Percentiles rank a stretch among this genome's conserved stretches.
Conservation (phyloP, 1,140 invertebrate species). For the Bombus sylvicola region DNA sequence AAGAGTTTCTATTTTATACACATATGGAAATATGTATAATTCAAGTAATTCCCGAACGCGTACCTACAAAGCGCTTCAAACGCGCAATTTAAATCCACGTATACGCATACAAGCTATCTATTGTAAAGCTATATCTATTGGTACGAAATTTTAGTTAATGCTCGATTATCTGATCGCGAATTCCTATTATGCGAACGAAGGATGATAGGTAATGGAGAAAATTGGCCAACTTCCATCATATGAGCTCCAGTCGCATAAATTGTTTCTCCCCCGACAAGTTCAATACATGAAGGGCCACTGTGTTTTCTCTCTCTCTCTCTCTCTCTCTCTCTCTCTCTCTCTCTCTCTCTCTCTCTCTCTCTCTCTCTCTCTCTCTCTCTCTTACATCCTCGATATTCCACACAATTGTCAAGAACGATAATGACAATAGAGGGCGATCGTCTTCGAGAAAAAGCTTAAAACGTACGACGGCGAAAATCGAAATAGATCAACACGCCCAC, state of each 20-base stretch:
- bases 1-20: no score
- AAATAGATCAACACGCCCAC: slow-evolving; percentile 56
- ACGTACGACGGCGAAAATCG: slow-evolving; percentile 26
- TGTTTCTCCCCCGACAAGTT: not conserved
- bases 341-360: no score
- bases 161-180: not conserved
- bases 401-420: slow-evolving; percentile 16
- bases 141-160: not conserved
- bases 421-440: not conserved
- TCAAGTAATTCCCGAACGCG: not conserved
- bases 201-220: no score
- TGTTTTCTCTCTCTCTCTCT: no score
- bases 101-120: no score
- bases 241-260: not conserved
- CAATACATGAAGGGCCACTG: not conserved
- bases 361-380: no score
- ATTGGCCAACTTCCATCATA: no score
- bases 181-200: no score
- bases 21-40: no score
- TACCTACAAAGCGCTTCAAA: not conserved
- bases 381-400: not conserved
- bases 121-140: not conserved
- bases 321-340: no score
- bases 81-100: no score
- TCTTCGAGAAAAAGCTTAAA: not conserved